Evolutionary conservation across 2,888 invertebrate genomes (phyloP), one percentile per base, ranked within the genome.

Genomic region (Charanyca ferruginea): DNA sequence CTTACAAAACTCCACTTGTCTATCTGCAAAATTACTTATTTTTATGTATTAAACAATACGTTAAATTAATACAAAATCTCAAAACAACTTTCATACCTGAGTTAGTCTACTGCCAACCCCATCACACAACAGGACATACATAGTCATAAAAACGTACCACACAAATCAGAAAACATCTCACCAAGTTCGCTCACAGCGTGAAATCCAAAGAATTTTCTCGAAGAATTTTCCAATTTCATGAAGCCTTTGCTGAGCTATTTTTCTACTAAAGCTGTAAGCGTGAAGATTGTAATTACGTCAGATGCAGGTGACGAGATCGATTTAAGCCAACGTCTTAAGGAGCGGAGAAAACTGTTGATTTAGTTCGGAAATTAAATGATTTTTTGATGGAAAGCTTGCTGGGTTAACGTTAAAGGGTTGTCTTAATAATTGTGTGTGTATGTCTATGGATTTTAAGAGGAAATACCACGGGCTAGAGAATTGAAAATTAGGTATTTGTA

Each of bases 251-350:
- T 7, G 20, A 41, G 64, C 55, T 71, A 74, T 71, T 77, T 81
- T 74, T 67, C 65, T 69, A 67, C 61, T 65, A 55, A 41, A 63
- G 45, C 48, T 35, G 73, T 44, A 45, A 73, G 77, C 77, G 74
- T 62, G 73, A 79, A 81, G 75, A 81, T 79, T 80, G 79, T 85
- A 87, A 87, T 87, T 85, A 86, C 77, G 45, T 72, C 66, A 57
- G 57, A 58, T 85, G 85, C 82, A 81, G 83, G 84, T 85, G 87
- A 85, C 80, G 63, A 78, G 41, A 67, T 82, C 82, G 83, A 83
- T 82, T 80, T 70, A 49, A 77, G 62, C 65, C 51, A 52, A 65
- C 48, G 44, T 13, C 48, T 80, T 77, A 65, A 75, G 64, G 58
- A 55, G 64, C 51, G 35, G 41, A 8, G 42, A 25, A 20, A 41